A percentile compares a stretch with the other conserved stretches of the same genome.
phyloP scores from a whole-genome alignment of 2,888 invertebrate genomes.

The Drosophila borealis region DNA sequence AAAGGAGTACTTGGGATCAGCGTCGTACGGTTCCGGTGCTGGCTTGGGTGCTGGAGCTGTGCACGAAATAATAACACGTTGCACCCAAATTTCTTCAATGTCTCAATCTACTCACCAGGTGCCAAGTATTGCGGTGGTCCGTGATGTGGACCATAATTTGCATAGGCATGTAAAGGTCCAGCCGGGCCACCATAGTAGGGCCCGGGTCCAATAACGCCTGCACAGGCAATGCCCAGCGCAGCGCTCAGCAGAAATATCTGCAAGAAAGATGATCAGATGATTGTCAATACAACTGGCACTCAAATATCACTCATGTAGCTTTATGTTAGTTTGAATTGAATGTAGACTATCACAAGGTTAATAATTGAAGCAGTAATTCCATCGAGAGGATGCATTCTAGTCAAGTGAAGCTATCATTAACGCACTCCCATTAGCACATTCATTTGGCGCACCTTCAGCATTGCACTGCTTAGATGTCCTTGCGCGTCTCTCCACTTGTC shows the following conservation, averaged over 20 bases:
- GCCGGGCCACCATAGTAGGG: conserved; percentile 73
- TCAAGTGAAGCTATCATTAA: background rate
- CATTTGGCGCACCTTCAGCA: conserved; percentile 76
- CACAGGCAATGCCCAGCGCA: conserved; percentile 70
- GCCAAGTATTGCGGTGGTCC: conserved; percentile 66
- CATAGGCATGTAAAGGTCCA: conserved; percentile 67
- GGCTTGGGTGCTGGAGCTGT: conserved; percentile 69
- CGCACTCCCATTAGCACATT: background rate
- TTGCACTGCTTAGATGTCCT: conserved; percentile 66
- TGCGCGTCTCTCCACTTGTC: conserved; percentile 44
- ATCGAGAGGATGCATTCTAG: no score
- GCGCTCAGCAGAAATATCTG: conserved; percentile 77
- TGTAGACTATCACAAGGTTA: no score
- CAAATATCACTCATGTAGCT: no score
- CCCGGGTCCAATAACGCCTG: conserved; percentile 79
- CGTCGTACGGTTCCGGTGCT: conserved; percentile 83
- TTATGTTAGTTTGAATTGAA: no score
- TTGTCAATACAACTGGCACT: background rate
- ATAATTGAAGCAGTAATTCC: no score
- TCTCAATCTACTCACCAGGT: conserved; percentile 59
- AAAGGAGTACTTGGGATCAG: conserved; percentile 85
- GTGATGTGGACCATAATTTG: conserved; percentile 71
- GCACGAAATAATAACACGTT: background rate
- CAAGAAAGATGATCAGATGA: background rate
- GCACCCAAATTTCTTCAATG: no score